A percentile compares a stretch with the other conserved stretches of the same genome.
Conservation (phyloP, 2,888 invertebrate genomes). For the Zele albiditarsus region DNA sequence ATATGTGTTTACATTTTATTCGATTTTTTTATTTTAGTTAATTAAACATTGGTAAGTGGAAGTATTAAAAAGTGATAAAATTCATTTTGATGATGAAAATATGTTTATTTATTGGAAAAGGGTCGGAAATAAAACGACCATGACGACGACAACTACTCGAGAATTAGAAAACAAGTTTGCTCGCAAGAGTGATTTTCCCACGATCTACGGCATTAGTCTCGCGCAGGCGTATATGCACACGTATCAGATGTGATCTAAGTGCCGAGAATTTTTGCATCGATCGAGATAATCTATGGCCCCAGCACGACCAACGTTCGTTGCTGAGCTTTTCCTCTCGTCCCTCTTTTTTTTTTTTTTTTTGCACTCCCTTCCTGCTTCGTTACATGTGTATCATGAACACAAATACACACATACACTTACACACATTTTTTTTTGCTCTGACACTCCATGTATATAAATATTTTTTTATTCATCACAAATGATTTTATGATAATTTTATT, state of each 20-base stretch:
- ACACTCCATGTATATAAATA: neutral
- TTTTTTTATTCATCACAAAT: neutral
- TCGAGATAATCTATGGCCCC: constrained; percentile 54
- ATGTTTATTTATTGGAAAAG: constrained; percentile 16
- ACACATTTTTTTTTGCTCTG: neutral
- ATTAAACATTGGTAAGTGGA: constrained; percentile 3
- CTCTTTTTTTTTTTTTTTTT: neutral
- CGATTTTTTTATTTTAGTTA: neutral
- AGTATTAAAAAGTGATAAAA: constrained; percentile 13
- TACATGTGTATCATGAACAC: neutral
- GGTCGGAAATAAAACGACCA: neutral
- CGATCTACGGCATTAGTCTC: constrained; percentile 29
- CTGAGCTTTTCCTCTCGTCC: constrained; percentile 7
- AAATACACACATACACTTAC: neutral
- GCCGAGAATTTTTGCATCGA: constrained; percentile 56
- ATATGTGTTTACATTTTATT: neutral
- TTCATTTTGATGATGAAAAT: neutral
- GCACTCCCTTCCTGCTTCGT: neutral
- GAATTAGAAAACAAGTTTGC: constrained; percentile 30
- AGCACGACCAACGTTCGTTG: constrained; percentile 40
- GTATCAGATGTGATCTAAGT: constrained; percentile 55
- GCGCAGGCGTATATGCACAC: neutral
- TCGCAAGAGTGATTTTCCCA: constrained; percentile 32
- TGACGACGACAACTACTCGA: constrained; percentile 16
- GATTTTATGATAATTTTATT: neutral